Conservation (phyloP, 2,113 vertebrate genomes). For the Morone chrysops region DNA sequence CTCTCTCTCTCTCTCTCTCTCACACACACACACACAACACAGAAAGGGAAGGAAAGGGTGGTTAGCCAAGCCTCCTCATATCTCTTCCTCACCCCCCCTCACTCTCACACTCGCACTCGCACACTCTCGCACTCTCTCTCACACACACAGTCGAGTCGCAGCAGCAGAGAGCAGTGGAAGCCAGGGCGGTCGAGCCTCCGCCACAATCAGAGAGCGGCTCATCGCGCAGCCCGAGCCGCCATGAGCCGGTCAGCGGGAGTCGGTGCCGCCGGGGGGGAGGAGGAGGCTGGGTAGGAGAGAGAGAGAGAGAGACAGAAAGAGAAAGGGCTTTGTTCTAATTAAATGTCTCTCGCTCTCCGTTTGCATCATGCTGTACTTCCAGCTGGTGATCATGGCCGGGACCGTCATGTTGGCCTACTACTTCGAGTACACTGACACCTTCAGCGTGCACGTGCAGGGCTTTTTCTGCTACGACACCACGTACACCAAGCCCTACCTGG, state of each 20-base stretch:
- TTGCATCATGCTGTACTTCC: conserved; percentile 96
- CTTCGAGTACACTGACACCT: conserved; percentile 98
- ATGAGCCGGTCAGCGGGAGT: conserved; percentile 65
- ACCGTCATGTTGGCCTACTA: conserved; percentile 98
- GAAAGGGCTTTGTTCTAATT: conserved; percentile 37
- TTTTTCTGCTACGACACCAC: conserved; percentile 97
- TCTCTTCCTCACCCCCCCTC: neutral
- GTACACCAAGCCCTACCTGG: conserved; percentile 95
- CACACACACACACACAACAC: neutral
- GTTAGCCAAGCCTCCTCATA: conserved; percentile 12
- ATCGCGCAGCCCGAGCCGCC: conserved; percentile 50
- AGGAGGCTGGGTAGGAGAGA: conserved; percentile 71
- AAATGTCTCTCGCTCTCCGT: conserved; percentile 77
- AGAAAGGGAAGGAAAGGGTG: neutral
- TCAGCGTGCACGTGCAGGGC: conserved; percentile 94
- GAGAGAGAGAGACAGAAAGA: conserved; percentile 33
- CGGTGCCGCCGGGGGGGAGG: conserved; percentile 68
- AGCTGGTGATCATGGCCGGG: conserved; percentile 99
- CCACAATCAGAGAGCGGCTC: conserved; percentile 42
- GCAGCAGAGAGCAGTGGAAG: conserved; percentile 29
- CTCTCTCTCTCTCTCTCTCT: no score
- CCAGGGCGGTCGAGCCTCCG: conserved; percentile 2
- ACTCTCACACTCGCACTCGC: neutral
- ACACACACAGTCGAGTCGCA: neutral
- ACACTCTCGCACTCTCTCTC: neutral